Evolutionary conservation across 2,888 invertebrate genomes (phyloP), one percentile per base, ranked within the genome.

Genomic region (Rhodophaea formosa): DNA sequence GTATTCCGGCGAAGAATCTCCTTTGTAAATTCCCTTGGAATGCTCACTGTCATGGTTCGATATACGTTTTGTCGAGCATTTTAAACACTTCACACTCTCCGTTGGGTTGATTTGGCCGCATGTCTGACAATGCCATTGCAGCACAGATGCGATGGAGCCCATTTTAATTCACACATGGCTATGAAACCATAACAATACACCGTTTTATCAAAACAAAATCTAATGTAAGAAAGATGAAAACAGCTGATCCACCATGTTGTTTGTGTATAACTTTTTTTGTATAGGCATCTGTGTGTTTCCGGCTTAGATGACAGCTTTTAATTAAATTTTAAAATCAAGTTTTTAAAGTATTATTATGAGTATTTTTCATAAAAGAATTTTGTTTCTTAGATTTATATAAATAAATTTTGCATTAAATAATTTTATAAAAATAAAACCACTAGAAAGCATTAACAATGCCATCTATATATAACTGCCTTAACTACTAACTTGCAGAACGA

Each of bases 101-200:
- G 96, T 96, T 69, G 97, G 96, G 88, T 97, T 97, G 90, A 97
- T 96, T 89, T 95, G 94, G 91, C 95, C 94, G 92, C 97, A 97
- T 89, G 94, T 94, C 87, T 94, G 94, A 93, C 97, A 97, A 93
- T 96, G 95, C 97, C 97, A 97, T 93, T 97, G 97, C 88, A 97
- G 94, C 92, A 97, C 97, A 87, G 97, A 97, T 92, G 97, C 96
- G 93, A 97, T 97, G 87, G 97, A 96, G 92, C 97, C 97, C 97
- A 97, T 97, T 89, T 88, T 91, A 91, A 86, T 88, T 87, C 86
- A 90, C 85, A 85, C 91, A 92, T 92, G 91, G 91, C 90, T 92
- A 91, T 79, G 80, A 79, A 77, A 90, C 90, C 91, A 90, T 89
- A 84, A 82, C 86, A 88, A 78, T 74, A 74, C 86, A 73, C 80